A percentile compares a stretch with the other conserved stretches of the same genome.
These are phyloP conservation scores for Agrypnus murinus DNA, from an alignment of 2,888 invertebrate species.

Conservation along the genomic window DNA sequence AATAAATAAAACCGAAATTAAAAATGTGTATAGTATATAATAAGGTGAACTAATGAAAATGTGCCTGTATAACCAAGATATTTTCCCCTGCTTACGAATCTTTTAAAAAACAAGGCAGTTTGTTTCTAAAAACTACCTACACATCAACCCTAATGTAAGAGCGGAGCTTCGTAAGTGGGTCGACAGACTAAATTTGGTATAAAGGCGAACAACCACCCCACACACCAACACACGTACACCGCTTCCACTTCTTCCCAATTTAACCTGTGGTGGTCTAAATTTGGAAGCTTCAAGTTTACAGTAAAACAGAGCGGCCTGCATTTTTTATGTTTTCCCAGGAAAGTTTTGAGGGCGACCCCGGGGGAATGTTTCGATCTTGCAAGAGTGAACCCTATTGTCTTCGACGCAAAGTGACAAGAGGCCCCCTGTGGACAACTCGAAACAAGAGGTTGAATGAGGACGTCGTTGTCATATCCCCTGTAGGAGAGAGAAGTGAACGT, in stretches of 20 bases:
- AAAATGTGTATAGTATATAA: too few species aligned
- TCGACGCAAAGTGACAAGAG: constrained; percentile 16
- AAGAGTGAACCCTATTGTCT: constrained; percentile 16
- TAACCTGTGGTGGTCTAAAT: constrained; percentile 12
- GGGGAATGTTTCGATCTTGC: constrained; percentile 19
- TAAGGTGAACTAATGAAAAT: too few species aligned
- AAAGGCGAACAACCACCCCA: neutral
- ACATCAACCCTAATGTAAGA: too few species aligned
- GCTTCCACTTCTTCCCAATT: neutral
- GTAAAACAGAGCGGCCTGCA: constrained; percentile 1
- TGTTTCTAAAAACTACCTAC: too few species aligned
- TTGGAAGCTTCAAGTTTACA: constrained; percentile 1
- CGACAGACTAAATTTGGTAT: constrained; percentile 1
- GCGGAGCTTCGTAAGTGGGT: constrained; percentile 2
- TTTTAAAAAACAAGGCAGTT: too few species aligned
- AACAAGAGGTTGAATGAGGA: constrained; percentile 9
- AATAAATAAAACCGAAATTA: too few species aligned
- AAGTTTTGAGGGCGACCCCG: constrained; percentile 8
- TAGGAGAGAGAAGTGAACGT: constrained; percentile 1
- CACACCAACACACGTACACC: constrained; percentile 1
- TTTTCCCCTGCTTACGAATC: too few species aligned
- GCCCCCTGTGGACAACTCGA: neutral
- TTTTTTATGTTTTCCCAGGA: constrained; percentile 22
- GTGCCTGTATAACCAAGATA: too few species aligned
- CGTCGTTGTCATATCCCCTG: constrained; percentile 4